These are phyloP conservation scores for Brienomyrus longianalis DNA, from an alignment of 2,113 vertebrate genomes.

Conservation along the genomic window DNA sequence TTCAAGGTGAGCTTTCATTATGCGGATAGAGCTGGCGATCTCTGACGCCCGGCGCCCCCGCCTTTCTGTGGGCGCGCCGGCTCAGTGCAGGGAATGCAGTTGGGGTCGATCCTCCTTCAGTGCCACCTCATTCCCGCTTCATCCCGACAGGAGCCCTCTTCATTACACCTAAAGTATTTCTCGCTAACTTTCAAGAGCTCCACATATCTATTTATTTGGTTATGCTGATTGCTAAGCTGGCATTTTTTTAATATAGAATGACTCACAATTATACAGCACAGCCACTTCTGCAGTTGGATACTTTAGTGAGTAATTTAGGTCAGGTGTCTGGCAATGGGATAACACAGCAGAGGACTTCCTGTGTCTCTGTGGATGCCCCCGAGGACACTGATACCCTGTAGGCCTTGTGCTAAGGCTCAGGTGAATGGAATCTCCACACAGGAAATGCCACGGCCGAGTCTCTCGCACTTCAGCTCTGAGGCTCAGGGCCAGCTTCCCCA, in stretches of 20 bases:
- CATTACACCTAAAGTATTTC: neutral
- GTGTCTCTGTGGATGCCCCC: neutral
- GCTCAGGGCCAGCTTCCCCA: slow-evolving; percentile 5
- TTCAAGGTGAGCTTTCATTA: slow-evolving; percentile 8
- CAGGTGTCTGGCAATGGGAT: neutral
- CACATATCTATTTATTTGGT: neutral
- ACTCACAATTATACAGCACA: neutral
- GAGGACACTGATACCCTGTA: neutral
- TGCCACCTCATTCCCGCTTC: neutral
- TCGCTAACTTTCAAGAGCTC: neutral
- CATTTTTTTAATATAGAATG: neutral
- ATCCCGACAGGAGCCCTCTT: neutral
- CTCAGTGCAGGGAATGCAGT: neutral
- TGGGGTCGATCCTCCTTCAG: neutral
- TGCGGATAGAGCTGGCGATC: neutral
- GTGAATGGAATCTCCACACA: neutral
- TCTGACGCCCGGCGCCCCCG: neutral
- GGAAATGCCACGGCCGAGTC: neutral
- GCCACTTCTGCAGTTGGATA: neutral
- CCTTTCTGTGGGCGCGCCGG: neutral
- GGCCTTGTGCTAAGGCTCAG: neutral
- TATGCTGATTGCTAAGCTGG: neutral
- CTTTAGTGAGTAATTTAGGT: neutral
- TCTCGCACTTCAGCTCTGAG: neutral
- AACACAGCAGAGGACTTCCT: neutral